Evolutionary conservation across 2,797 vertebrate genomes (phyloP), one percentile per base, ranked within the genome.

Genomic region (Luscinia megarhynchos): DNA sequence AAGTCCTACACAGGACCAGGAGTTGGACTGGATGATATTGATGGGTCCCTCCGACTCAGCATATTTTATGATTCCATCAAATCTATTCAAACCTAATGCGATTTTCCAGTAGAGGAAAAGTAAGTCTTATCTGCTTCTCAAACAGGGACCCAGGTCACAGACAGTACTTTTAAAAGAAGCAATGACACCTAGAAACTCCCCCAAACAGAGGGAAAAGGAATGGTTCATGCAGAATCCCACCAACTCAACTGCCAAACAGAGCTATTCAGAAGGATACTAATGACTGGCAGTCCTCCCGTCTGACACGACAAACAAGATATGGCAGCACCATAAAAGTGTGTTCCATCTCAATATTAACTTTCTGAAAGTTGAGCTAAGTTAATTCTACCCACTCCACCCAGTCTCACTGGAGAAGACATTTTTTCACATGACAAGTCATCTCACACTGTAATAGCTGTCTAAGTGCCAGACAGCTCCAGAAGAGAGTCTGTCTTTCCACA

Each of bases 241-340:
- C 32, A 76, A 21, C 3, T 8, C 0, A 0, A 12, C 36, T 30
- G 24, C 46, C 50, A 89, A 84, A 63, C 0, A 1, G 34, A 89
- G 22, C 6, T 41, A 15, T 45, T 61, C 50, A 32, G 64, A 87
- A 57, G 41, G 19, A 57, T n/a, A 14, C 17, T 36, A 54, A 23
- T 9, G 13, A 80, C n/a, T 53, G 12, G 5, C 34, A 15, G 54
- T 61, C 11, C 13, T 75, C 63, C 30, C 43, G n/a, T 23, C 6
- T 29, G 23, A 62, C 34, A 36, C 23, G 58, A 26, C 4, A 48
- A 43, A 59, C 13, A 54, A 50, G 19, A 80, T 46, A 24, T 15
- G 27, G 27, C 27, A 46, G 54, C n/a, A 68, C 24, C 66, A 45
- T 43, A 53, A 55, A 87, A 8, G 6, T 41, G 7, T 34, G 12